These are phyloP conservation scores for Papilio helenus DNA, from an alignment of 1,140 invertebrate species.

Conservation along the genomic window DNA sequence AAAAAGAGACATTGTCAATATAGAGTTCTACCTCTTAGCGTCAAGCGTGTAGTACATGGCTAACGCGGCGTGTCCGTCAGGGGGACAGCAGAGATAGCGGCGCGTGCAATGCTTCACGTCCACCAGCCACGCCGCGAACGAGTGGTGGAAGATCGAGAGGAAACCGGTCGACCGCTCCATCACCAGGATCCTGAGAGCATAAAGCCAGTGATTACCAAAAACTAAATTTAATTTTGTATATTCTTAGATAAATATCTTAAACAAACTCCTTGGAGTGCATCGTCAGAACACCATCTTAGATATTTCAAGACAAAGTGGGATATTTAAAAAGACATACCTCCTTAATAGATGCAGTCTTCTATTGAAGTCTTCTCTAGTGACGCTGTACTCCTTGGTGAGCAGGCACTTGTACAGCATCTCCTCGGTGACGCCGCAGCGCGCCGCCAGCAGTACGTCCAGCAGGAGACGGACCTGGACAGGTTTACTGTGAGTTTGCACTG, in stretches of 20 bases:
- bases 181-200: conserved; percentile 74
- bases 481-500: conserved; percentile 1
- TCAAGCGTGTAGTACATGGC: conserved; percentile 91
- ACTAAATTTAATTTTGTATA: too few species aligned
- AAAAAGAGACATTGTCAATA: too few species aligned
- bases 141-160: conserved; percentile 93
- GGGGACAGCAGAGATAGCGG: conserved; percentile 94
- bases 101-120: conserved; percentile 98
- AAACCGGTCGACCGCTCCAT: conserved; percentile 84
- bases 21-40: conserved; percentile 57
- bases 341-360: conserved; percentile 91
- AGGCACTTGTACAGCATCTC: conserved; percentile 92
- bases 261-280: too few species aligned
- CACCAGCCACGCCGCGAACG: conserved; percentile 96
- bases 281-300: too few species aligned
- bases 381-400: conserved; percentile 90
- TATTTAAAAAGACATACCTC: conserved; percentile 84
- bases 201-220: neutral
- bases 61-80: conserved; percentile 94
- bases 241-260: too few species aligned
- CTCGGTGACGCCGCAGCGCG: conserved; percentile 91
- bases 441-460: conserved; percentile 94
- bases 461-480: conserved; percentile 85
- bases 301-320: too few species aligned
- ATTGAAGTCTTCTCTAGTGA: conserved; percentile 93